Evolutionary conservation across 2,113 vertebrate genomes (phyloP), one percentile per base, ranked within the genome.

Genomic region (Anser brachyrhynchus): DNA sequence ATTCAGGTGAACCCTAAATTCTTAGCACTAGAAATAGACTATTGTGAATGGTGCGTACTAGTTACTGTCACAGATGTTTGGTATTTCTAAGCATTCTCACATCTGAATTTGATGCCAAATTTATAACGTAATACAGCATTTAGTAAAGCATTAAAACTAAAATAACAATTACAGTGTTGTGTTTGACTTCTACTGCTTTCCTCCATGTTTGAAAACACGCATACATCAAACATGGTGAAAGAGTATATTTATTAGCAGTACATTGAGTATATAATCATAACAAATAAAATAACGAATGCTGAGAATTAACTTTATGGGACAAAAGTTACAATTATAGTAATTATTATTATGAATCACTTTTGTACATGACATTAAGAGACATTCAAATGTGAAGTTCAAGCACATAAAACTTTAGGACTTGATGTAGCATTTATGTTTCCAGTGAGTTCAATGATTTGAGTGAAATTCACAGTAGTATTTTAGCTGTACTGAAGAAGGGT

Each of bases 241-340:
- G 83, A 79, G 20, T 35, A 2, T 39, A 49, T 72, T 93, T 95
- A 87, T 71, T 84, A 87, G 67, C 22, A 90, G 33, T 17, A 75
- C 58, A 57, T 0, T 84, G 67, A 89, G 80, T 77, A 90, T 90
- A 61, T 84, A 93, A 95, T 95, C 84, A 90, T 10, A 74, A 29
- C 3, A 84, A 93, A 82, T 83, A 58, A 87, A 77, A 87, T 31
- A 64, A 29, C 73, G 64, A 86, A 90, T 10, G 1, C 85, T 49
- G 37, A 93, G 82, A 96, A 94, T 91, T 96, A 87, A 57, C 67
- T 89, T 87, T 79, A 92, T 77, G 86, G 86, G 76, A 89, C 51
- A 90, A 59, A 90, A 93, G 13, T 59, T 80, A 81, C 25, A 59
- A 80, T 88, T 94, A 92, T 2, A 70, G 59, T 87, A 84, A 88